phyloP scores from a whole-genome alignment of 2,113 vertebrate species.

The Pampusana beccarii region DNA sequence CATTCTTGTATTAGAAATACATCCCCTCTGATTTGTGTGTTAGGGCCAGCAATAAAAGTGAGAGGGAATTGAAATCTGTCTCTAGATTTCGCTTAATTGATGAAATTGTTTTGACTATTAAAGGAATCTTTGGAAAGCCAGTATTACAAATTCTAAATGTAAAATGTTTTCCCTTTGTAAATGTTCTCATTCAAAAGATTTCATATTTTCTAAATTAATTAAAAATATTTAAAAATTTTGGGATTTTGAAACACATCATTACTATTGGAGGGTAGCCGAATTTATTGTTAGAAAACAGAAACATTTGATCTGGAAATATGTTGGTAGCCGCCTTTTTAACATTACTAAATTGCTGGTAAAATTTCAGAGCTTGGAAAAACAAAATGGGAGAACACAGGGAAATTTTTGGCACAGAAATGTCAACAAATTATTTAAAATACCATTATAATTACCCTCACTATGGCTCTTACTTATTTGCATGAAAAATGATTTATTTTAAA shows the following conservation, averaged over 20 bases:
- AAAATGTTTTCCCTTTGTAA: neutral
- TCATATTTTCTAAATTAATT: slow-evolving; percentile 48
- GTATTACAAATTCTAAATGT: neutral
- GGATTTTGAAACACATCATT: slow-evolving; percentile 39
- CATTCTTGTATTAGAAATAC: slow-evolving; percentile 71
- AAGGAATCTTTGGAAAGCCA: slow-evolving; percentile 34
- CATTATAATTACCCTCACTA: slow-evolving; percentile 68
- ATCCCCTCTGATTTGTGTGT: slow-evolving; percentile 52
- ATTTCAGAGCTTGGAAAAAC: slow-evolving; percentile 56
- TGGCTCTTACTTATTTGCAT: slow-evolving; percentile 49
- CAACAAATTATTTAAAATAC: slow-evolving; percentile 63
- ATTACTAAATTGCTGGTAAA: slow-evolving; percentile 53
- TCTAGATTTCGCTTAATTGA: slow-evolving; percentile 41
- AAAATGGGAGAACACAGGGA: slow-evolving; percentile 40
- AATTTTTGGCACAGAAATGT: slow-evolving; percentile 62
- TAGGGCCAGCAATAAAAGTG: slow-evolving; percentile 43
- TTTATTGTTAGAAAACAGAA: slow-evolving; percentile 58
- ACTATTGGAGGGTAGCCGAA: slow-evolving; percentile 19
- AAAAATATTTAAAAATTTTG: slow-evolving; percentile 35
- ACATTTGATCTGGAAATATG: slow-evolving; percentile 36
- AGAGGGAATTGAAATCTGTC: slow-evolving; percentile 19
- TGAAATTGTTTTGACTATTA: slow-evolving; percentile 5
- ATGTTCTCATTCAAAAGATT: neutral
- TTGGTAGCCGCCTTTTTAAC: slow-evolving; percentile 43
- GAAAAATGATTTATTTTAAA: slow-evolving; percentile 54